Percentiles rank a stretch among this genome's conserved stretches.
Conservation (phyloP, 1,140 invertebrate genomes). For the Platyura marginata region DNA sequence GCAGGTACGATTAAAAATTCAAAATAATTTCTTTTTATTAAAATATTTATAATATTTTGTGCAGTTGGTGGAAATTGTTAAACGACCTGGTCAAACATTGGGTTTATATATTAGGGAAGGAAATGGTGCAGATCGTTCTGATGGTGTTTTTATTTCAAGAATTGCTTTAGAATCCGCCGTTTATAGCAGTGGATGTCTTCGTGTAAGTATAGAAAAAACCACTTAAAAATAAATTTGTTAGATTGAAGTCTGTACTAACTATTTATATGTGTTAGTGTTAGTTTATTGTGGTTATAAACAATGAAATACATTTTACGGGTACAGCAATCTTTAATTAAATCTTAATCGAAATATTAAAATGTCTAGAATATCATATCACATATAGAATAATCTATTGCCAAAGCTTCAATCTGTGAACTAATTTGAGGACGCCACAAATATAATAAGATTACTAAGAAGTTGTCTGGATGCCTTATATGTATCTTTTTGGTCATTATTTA, state of each 20-base stretch:
- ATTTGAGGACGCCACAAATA: too few species aligned
- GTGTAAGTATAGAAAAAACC: constrained; percentile 33
- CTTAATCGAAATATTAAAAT: too few species aligned
- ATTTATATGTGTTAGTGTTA: not conserved
- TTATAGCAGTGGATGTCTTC: constrained; percentile 87
- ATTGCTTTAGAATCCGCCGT: constrained; percentile 94
- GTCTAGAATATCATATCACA: too few species aligned
- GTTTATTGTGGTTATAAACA: not conserved
- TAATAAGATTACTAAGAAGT: too few species aligned
- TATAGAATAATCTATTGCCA: too few species aligned
- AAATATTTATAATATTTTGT: too few species aligned
- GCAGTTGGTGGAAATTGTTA: constrained; percentile 96
- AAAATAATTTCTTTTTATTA: too few species aligned
- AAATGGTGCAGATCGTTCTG: constrained; percentile 78
- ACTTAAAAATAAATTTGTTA: not conserved
- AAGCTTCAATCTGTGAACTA: too few species aligned
- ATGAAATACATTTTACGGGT: too few species aligned
- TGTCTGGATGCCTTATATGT: too few species aligned
- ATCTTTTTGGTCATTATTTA: too few species aligned
- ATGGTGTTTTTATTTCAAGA: constrained; percentile 95
- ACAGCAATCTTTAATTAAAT: too few species aligned
- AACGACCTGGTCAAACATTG: constrained; percentile 93
- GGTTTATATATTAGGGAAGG: constrained; percentile 96
- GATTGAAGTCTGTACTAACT: not conserved
- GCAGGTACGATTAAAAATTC: constrained; percentile 48